Conservation (phyloP, 2,797 vertebrate genomes). For the Pangasius larnaudii region DNA sequence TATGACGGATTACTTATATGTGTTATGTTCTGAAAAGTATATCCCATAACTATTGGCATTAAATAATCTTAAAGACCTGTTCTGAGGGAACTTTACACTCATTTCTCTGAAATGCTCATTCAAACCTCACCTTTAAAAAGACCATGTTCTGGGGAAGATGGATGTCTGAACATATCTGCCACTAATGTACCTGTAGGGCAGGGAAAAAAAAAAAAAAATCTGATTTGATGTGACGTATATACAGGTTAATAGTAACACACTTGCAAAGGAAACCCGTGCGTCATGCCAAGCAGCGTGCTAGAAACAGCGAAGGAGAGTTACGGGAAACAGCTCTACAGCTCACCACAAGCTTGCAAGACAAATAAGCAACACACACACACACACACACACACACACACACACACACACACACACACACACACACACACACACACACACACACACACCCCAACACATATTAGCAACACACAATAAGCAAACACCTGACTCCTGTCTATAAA, state of each 20-base stretch:
- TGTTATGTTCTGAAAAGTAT: neutral
- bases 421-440: constrained; percentile 24
- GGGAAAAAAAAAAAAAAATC: constrained; percentile 7
- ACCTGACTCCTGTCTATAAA: neutral
- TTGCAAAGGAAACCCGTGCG: constrained; percentile 46
- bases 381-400: constrained; percentile 21
- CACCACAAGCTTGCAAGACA: constrained; percentile 48
- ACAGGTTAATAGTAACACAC: constrained; percentile 35
- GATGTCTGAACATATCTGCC: neutral
- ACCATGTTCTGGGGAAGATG: neutral
- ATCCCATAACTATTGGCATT: neutral
- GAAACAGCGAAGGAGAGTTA: constrained; percentile 37
- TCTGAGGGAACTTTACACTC: too few relatives aligned
- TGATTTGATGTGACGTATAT: constrained; percentile 13
- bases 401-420: constrained; percentile 29
- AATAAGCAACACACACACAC: constrained; percentile 41
- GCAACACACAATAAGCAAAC: constrained; percentile 27
- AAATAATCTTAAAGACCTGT: neutral
- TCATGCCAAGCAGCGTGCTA: constrained; percentile 42
- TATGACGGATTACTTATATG: neutral
- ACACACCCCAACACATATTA: constrained; percentile 19
- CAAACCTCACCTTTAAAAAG: constrained; percentile 47
- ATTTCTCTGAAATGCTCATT: neutral
- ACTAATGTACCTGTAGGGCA: constrained; percentile 10
- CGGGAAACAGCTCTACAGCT: constrained; percentile 43